Conservation (phyloP, 2,888 invertebrate species). For the Drosophila mercatorum region DNA sequence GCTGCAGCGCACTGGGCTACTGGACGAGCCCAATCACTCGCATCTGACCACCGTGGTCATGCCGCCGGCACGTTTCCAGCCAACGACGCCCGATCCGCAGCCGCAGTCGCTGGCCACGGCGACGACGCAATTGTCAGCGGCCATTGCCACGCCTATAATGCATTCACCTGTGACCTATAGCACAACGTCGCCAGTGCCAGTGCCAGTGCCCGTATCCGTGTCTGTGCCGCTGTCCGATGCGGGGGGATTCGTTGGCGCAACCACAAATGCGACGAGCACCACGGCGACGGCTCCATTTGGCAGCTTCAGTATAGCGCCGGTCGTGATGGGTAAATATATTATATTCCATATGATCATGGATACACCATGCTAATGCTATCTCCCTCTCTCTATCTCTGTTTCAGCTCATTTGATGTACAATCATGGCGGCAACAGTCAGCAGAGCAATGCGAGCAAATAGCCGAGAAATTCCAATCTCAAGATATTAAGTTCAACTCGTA, state of each 20-base stretch:
- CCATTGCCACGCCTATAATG: constrained; percentile 25
- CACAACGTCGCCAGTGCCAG: constrained; percentile 30
- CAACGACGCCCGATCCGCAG: constrained; percentile 18
- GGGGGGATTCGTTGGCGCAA: constrained; percentile 27
- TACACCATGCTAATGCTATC: constrained; percentile 11
- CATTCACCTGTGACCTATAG: constrained; percentile 45
- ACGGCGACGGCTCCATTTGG: constrained; percentile 49
- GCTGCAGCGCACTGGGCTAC: constrained; percentile 70
- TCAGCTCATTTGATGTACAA: constrained; percentile 70
- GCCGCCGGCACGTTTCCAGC: constrained; percentile 56
- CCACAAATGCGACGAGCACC: constrained; percentile 22
- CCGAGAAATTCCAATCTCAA: constrained; percentile 32
- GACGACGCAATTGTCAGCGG: constrained; percentile 7
- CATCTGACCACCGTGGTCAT: constrained; percentile 71
- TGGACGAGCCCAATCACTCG: constrained; percentile 58
- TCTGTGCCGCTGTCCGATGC: constrained; percentile 39
- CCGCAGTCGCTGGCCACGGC: constrained; percentile 14
- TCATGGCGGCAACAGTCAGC: constrained; percentile 64
- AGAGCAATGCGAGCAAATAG: constrained; percentile 62
- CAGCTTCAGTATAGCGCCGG: constrained; percentile 60
- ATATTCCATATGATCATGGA: neutral
- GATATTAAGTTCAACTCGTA: neutral
- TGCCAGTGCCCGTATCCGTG: constrained; percentile 22
- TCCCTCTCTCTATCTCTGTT: constrained; percentile 8
- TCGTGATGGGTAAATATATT: constrained; percentile 56